phyloP scores from a whole-genome alignment of 2,113 vertebrate genomes.

The Sander vitreus region DNA sequence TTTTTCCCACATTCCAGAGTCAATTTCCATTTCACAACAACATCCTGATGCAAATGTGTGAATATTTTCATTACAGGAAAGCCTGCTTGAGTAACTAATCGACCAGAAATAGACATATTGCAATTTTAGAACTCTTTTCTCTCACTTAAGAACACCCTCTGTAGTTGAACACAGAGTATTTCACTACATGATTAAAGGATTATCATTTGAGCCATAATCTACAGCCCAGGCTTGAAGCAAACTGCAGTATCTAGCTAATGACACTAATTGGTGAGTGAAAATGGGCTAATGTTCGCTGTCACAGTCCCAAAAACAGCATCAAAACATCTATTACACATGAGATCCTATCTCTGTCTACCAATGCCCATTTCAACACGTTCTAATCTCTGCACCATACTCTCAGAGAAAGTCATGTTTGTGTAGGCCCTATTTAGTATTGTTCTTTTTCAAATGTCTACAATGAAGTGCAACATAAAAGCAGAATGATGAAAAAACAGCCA shows the following conservation, averaged over 20 bases:
- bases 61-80: constrained; percentile 1
- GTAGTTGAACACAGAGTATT: neutral
- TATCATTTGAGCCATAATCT: constrained; percentile 38
- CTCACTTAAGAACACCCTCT: neutral
- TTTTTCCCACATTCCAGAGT: neutral
- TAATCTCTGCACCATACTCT: constrained; percentile 24
- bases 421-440: neutral
- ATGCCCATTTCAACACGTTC: constrained; percentile 24
- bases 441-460: neutral
- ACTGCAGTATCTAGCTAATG: constrained; percentile 39
- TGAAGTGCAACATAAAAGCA: neutral
- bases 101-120: neutral
- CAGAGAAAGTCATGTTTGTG: constrained; percentile 10
- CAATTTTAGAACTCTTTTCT: neutral
- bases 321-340: constrained; percentile 28
- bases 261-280: constrained; percentile 52
- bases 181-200: constrained; percentile 24
- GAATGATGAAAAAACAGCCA: neutral
- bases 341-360: constrained; percentile 20
- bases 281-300: constrained; percentile 26
- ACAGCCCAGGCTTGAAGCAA: constrained; percentile 28
- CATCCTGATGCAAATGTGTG: constrained; percentile 10
- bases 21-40: neutral
- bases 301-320: constrained; percentile 41
- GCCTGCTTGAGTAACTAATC: neutral